Base-by-base conservation (phyloP, 35 echinoderm and acorn worm genomes). In the Apostichopus californicus region DNA sequence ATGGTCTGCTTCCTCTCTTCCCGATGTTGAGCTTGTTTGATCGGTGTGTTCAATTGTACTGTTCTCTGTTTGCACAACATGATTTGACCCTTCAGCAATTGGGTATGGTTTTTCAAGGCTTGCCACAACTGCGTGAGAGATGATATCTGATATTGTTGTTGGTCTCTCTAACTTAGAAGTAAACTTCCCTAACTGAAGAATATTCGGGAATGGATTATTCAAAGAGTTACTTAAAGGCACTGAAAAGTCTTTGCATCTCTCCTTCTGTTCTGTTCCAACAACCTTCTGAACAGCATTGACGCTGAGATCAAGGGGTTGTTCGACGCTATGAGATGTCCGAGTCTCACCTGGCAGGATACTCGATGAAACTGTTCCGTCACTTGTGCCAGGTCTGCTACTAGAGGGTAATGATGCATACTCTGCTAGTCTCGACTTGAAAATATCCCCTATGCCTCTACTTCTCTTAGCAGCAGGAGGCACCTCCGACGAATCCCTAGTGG, bases 241-340 rank as follows among this genome's bases (percentile, higher is more conserved):
- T 56, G 81, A 12, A n/a, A 58, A 56, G 18, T 20, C 55, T 58
- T 58, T 56, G n/a, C 17, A 17, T n/a, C 55, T 20, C 20, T 9
- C 81, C 81, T 85, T 12, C 14, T 58, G 10, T 59, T 58, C 55
- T 60, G 55, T 5, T 6, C n/a, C 21, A 15, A 23, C 21, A 55
- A 56, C 2, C 18, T 21, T 59, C n/a, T 85, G 81, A 59, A 57
- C 58, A 1, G 81, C 3, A 60, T 56, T n/a, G 15, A 89, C 23
- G 54, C 86, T 89, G 15, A 89, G 64, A 72, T 89, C 86, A 23
- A 89, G 86, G 46, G 86, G 86, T 46, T 89, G 86, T n/a, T 89
- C 86, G 15, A 68, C 57, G 23, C 15, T 58, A 59, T 17, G n/a
- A 59, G 52, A 1, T 9, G 55, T 18, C n/a, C 1, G 1, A 6